Conservation (phyloP, 2,113 vertebrate species). For the Australoheros scitulus region DNA sequence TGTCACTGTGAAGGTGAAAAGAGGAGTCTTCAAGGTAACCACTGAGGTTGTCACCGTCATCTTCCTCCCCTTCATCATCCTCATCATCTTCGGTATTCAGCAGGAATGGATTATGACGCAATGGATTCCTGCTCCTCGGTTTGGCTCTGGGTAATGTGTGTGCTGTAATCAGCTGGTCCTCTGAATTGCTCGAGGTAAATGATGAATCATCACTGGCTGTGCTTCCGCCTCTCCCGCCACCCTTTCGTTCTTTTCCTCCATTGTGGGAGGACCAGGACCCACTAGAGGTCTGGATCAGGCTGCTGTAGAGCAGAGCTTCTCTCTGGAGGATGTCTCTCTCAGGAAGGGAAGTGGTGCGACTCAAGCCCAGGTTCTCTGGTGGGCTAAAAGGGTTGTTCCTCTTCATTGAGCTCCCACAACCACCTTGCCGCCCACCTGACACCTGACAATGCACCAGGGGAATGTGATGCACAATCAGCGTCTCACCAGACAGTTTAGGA, state of each 20-base stretch:
- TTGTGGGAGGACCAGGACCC: slow-evolving; percentile 58
- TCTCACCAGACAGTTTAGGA: slow-evolving; percentile 92
- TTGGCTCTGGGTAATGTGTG: slow-evolving; percentile 69
- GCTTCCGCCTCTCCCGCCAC: slow-evolving; percentile 64
- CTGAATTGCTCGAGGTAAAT: slow-evolving; percentile 78
- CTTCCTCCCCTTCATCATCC: slow-evolving; percentile 80
- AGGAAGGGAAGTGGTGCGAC: slow-evolving; percentile 83
- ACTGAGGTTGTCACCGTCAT: slow-evolving; percentile 76
- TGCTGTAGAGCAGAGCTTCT: slow-evolving; percentile 90
- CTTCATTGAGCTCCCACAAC: slow-evolving; percentile 80
- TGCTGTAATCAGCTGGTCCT: slow-evolving; percentile 68
- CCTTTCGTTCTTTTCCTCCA: slow-evolving; percentile 47
- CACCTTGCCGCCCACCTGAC: slow-evolving; percentile 78
- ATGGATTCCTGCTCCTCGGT: slow-evolving; percentile 66
- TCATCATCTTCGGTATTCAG: slow-evolving; percentile 78
- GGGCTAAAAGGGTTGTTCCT: slow-evolving; percentile 88
- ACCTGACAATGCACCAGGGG: slow-evolving; percentile 97
- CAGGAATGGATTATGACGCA: slow-evolving; percentile 92
- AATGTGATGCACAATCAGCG: slow-evolving; percentile 97
- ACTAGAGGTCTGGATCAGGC: slow-evolving; percentile 85
- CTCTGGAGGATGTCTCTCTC: slow-evolving; percentile 89
- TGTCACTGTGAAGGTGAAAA: slow-evolving; percentile 88
- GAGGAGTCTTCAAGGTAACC: slow-evolving; percentile 85
- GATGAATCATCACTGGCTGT: slow-evolving; percentile 78
- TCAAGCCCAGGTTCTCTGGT: slow-evolving; percentile 85